Evolutionary conservation across 2,888 invertebrate species (phyloP), one percentile per base, ranked within the genome.

Genomic region (Hesperia comma): DNA sequence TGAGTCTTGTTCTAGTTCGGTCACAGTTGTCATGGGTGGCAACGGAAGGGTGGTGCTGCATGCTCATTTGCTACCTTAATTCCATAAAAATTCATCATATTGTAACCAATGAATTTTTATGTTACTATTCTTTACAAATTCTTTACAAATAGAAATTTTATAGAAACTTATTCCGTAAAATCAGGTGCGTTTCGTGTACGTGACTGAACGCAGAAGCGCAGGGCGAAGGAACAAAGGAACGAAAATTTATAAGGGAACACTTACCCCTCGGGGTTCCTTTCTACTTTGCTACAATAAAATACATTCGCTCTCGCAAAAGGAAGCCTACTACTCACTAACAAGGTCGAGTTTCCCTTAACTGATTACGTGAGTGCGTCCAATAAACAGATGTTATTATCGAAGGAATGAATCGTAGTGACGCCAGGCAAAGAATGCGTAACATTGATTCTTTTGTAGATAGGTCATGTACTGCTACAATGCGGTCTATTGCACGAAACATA

Each of bases 201-300:
- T 74, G 74, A 74, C 70, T 67, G 43, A 37, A 53, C 40, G 63
- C 68, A 53, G 58, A 37, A n/a, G 14, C 40, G 61, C 66, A 61
- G 68, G 62, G 55, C 46, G 57, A 58, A 68, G 37, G 64, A 70
- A 84, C 78, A 85, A 86, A 81, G 75, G 71, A 69, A 41, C 60
- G 82, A 82, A 83, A 84, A 79, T 61, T 77, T 37, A 80, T 78
- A 69, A 70, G 79, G 84, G 81, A 83, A 82, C 26, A 26, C 26
- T 26, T 26, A 26, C 84, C 80, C 70, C 63, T 70, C 77, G 79
- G 83, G 80, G 74, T 75, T 71, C 72, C 51, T 43, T 71, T 68
- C 58, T 67, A 62, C 61, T 61, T 49, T 33, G 55, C 26, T 53
- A 57, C 64, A 40, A 54, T 67, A 68, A 37, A 63, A 21, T 21